Percentiles rank a stretch among this genome's conserved stretches.
These are phyloP conservation scores for Liasis olivaceus DNA, from an alignment of 2,797 vertebrate species.

Conservation along the genomic window DNA sequence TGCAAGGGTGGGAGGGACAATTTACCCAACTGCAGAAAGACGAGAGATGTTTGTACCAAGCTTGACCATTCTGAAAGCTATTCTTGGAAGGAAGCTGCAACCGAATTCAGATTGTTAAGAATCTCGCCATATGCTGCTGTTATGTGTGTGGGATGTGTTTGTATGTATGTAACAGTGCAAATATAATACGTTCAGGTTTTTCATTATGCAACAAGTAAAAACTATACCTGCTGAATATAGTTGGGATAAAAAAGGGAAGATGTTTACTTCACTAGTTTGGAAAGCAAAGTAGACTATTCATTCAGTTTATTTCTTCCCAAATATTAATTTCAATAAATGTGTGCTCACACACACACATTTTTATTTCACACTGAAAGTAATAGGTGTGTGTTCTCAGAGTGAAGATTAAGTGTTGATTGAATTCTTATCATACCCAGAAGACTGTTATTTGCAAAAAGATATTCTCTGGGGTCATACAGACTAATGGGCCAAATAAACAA, in stretches of 20 bases:
- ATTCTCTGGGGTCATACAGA: conserved; percentile 39
- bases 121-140: background rate
- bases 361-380: background rate
- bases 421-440: conserved; percentile 19
- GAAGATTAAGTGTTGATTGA: background rate
- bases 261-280: background rate
- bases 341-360: background rate
- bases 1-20: background rate
- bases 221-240: background rate
- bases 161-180: background rate
- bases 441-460: conserved; percentile 51
- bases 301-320: conserved; percentile 5
- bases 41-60: background rate
- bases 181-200: background rate
- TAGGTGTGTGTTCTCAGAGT: background rate
- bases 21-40: background rate
- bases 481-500: conserved; percentile 69
- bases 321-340: background rate
- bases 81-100: background rate
- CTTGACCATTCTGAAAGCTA: background rate
- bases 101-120: background rate
- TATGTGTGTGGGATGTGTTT: background rate
- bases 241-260: background rate
- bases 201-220: background rate
- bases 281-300: background rate